These are phyloP conservation scores for Megalops atlanticus DNA, from an alignment of 2,113 vertebrate genomes.

Conservation along the genomic window DNA sequence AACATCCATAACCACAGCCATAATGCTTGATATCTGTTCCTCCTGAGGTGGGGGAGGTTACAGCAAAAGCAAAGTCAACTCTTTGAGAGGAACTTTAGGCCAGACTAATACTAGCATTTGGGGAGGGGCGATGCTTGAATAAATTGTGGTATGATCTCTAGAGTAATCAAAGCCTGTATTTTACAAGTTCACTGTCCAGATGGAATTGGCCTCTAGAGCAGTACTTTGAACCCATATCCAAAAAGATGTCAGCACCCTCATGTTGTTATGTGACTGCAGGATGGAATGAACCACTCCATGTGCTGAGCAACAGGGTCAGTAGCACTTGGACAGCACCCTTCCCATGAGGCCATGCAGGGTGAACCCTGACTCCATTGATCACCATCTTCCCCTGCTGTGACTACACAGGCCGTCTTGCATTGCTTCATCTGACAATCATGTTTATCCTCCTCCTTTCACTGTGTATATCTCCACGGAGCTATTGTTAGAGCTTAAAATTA, in stretches of 20 bases:
- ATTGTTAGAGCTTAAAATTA: neutral
- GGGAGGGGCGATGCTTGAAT: conserved; percentile 16
- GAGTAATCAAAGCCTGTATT: conserved; percentile 12
- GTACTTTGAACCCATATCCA: conserved; percentile 10
- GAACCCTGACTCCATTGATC: neutral
- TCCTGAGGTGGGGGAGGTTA: neutral
- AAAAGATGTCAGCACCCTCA: conserved; percentile 7
- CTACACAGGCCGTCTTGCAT: neutral
- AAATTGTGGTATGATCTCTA: neutral
- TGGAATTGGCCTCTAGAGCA: neutral
- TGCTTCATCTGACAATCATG: neutral
- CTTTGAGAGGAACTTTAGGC: neutral
- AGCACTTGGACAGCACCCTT: neutral
- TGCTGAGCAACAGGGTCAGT: neutral
- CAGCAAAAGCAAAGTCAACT: neutral
- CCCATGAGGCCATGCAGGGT: neutral
- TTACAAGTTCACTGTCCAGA: neutral
- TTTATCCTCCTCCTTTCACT: neutral
- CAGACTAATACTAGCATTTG: neutral
- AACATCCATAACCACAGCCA: neutral
- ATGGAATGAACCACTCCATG: neutral
- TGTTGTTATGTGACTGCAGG: conserved; percentile 12
- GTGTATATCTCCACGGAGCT: neutral
- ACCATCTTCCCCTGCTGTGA: neutral
- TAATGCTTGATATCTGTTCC: neutral